phyloP scores from a whole-genome alignment of 2,797 vertebrate species.

The Craterocephalus amniculus region DNA sequence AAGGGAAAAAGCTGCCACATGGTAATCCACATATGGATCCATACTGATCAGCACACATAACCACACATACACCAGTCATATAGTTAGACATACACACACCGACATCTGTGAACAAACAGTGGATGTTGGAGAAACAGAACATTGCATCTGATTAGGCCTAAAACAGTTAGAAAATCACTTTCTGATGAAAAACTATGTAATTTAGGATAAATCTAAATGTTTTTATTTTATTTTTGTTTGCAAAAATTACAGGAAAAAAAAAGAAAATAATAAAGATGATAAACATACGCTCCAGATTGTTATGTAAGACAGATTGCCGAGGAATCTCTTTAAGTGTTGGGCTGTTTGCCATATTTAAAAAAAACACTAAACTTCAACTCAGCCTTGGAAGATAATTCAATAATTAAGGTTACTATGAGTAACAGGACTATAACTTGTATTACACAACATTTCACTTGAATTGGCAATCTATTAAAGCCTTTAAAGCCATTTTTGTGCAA shows the following conservation, averaged over 20 bases:
- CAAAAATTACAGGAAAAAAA: not conserved
- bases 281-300: not conserved
- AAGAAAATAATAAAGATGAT: not conserved
- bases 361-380: not conserved
- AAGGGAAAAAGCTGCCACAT: slow-evolving; percentile 16
- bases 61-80: not conserved
- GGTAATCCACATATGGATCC: slow-evolving; percentile 3
- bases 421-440: slow-evolving; percentile 1
- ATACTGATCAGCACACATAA: slow-evolving; percentile 8
- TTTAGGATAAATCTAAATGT: no score
- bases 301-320: not conserved
- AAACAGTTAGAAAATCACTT: not conserved
- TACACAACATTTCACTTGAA: slow-evolving; percentile 7
- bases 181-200: no score
- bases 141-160: not conserved
- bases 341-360: not conserved
- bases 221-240: not conserved
- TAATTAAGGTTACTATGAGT: slow-evolving; percentile 2
- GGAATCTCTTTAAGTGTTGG: not conserved
- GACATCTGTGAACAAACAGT: not conserved
- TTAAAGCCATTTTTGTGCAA: slow-evolving; percentile 9
- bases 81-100: not conserved
- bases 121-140: not conserved
- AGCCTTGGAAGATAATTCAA: not conserved
- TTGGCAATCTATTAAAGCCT: slow-evolving; percentile 7